Conservation (phyloP, 2,888 invertebrate species). For the Tetrapedia diversipes region DNA sequence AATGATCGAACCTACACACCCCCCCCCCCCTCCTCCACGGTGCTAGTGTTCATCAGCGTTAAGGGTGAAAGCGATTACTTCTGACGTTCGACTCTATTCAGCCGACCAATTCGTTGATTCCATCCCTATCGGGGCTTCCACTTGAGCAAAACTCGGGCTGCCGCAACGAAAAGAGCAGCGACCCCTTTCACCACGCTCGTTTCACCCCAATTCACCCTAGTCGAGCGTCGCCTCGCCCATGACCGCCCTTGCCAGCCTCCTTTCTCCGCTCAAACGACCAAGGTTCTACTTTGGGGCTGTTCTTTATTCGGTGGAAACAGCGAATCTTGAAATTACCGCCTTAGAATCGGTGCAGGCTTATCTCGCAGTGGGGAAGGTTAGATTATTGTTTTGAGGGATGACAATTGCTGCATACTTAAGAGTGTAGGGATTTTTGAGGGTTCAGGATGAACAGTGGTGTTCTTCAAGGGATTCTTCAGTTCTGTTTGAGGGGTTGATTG, state of each 20-base stretch:
- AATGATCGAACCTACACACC: conserved; percentile 21
- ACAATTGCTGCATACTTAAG: too few species aligned
- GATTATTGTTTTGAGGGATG: too few species aligned
- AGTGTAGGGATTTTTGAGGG: too few species aligned
- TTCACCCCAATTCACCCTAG: conserved; percentile 46
- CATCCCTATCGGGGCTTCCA: conserved; percentile 28
- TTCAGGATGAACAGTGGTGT: too few species aligned
- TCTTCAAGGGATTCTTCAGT: too few species aligned
- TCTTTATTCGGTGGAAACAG: conserved; percentile 47
- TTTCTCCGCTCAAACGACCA: neutral
- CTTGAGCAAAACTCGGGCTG: conserved; percentile 38
- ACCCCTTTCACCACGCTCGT: conserved; percentile 55
- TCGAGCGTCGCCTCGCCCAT: conserved; percentile 17
- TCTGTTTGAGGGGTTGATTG: too few species aligned
- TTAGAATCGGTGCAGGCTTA: too few species aligned
- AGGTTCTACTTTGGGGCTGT: conserved; percentile 35
- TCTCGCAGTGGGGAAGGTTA: too few species aligned
- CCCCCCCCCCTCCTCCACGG: too few species aligned
- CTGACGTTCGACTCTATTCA: conserved; percentile 32
- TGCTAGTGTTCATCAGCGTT: conserved; percentile 16
- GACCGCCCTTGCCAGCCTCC: conserved; percentile 7
- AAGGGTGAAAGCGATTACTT: conserved; percentile 41
- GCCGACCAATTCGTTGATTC: conserved; percentile 33
- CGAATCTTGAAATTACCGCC: neutral
- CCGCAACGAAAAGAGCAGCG: conserved; percentile 45